Evolutionary conservation across 2,888 invertebrate genomes (phyloP).

Genomic region (Timandra comae): DNA sequence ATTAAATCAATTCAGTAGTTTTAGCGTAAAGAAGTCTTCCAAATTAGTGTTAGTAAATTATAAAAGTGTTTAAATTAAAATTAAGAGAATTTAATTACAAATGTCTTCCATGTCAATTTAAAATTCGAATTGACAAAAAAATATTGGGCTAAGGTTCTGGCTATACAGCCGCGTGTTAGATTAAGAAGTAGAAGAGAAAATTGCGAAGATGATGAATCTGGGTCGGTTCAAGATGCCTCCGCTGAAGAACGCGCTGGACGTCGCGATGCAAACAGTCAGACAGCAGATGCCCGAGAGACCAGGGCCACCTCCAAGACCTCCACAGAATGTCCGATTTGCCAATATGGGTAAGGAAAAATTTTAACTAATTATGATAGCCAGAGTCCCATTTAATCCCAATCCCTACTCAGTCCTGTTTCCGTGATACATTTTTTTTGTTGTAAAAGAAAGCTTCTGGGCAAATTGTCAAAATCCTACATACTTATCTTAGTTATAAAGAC

Average conservation of each 20-base stretch:
- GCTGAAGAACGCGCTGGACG: constrained; percentile 85
- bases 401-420: no score
- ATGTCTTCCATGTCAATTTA: constrained; percentile 37
- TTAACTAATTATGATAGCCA: no score
- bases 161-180: constrained; percentile 10
- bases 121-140: constrained; percentile 12
- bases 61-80: constrained; percentile 16
- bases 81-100: constrained; percentile 19
- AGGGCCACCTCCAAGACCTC: constrained; percentile 65
- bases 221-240: constrained; percentile 83
- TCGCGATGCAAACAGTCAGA: constrained; percentile 88
- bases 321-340: constrained; percentile 74
- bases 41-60: constrained; percentile 31
- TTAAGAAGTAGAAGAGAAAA: constrained; percentile 5
- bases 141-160: constrained; percentile 10
- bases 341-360: constrained; percentile 71
- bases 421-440: no score
- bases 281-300: constrained; percentile 85
- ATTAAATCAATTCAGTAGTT: constrained; percentile 20
- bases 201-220: constrained; percentile 50
- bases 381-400: no score
- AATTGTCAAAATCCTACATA: no score
- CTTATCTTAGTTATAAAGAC: no score
- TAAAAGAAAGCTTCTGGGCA: no score
- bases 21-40: constrained; percentile 72